Base-by-base conservation (phyloP, 2,797 vertebrate genomes). In the Onychomys torridus region DNA sequence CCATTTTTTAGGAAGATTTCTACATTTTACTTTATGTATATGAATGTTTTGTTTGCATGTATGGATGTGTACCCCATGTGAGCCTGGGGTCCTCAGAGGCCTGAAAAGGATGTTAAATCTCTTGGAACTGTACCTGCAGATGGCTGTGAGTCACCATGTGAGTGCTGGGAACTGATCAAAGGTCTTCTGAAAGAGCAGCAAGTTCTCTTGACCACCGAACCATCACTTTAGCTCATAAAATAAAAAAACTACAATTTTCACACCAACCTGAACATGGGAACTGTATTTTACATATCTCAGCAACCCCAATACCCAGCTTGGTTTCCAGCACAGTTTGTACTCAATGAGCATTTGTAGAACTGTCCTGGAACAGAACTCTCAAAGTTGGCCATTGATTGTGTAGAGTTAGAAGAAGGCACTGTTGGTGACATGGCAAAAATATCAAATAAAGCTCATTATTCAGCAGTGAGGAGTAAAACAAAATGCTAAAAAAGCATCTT, bases 1-100 rank as follows among this genome's bases (percentile, higher is more conserved):
- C 8, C 43, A 89, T 65, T 87, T 81, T 73, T 46, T 19, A 83
- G 55, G 85, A 88, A 65, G 57, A 82, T 93, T 93, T 95, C 77
- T 79, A 23, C 29, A 8, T 85, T 77, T 67, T 49, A 49, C 67
- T 46, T 46, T 65, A 65, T 65, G 61, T 49, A 32, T 49, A 37
- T 81, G 11, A 81, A 23, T 49, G 11, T 67, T 85, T 85, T 43
- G 17, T 49, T 65, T 49, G 9, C 32, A 25, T 49, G 32, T 67
- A 49, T 49, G 19, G 19, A 25, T 67, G 43, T 67, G 43, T 85
- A 46, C 43, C 46, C 21, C 13, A 11, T 49, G 29, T 67, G 21
- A 69, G 4, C 19, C 63, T 69, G 46, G 43, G 21, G 12, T 69
- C 63, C 61, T 52, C 83, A 69, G 63, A 69, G 43, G 21, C 63